Conservation (phyloP, 2,888 invertebrate genomes). For the Cataglyphis cursor region DNA sequence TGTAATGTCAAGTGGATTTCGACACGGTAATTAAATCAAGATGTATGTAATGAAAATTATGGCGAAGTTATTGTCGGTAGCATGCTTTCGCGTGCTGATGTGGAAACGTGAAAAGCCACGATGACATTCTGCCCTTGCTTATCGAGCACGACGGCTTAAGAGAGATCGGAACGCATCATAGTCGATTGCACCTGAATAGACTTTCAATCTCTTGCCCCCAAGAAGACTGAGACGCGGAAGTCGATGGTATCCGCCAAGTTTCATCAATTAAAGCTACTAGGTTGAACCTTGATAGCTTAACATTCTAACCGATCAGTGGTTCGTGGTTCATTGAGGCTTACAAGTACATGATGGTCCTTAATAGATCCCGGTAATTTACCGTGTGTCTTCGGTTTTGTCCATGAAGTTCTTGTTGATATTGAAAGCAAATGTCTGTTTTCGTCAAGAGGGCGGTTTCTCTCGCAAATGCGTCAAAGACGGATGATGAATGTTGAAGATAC, state of each 20-base stretch:
- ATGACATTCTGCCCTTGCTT: background rate
- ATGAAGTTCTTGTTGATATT: background rate
- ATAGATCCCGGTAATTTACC: background rate
- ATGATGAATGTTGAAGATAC: background rate
- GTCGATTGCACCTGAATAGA: constrained; percentile 36
- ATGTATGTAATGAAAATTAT: background rate
- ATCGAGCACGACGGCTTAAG: background rate
- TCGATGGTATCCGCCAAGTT: constrained; percentile 37
- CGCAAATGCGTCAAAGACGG: background rate
- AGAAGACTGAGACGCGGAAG: constrained; percentile 27
- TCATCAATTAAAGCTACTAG: constrained; percentile 29
- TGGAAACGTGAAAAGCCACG: background rate
- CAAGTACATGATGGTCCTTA: constrained; percentile 8
- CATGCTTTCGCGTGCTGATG: background rate
- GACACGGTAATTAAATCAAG: constrained; percentile 15
- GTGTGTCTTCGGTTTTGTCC: background rate
- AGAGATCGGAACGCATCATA: constrained; percentile 19
- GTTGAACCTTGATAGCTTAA: constrained; percentile 25
- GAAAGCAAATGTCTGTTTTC: background rate
- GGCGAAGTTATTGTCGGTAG: background rate
- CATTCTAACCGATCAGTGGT: constrained; percentile 13
- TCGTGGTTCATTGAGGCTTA: constrained; percentile 23
- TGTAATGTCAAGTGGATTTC: constrained; percentile 12
- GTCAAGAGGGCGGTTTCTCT: background rate
- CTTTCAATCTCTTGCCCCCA: constrained; percentile 12